Evolutionary conservation across 2,113 vertebrate species (phyloP).

Genomic region (Pseudois nayaur): DNA sequence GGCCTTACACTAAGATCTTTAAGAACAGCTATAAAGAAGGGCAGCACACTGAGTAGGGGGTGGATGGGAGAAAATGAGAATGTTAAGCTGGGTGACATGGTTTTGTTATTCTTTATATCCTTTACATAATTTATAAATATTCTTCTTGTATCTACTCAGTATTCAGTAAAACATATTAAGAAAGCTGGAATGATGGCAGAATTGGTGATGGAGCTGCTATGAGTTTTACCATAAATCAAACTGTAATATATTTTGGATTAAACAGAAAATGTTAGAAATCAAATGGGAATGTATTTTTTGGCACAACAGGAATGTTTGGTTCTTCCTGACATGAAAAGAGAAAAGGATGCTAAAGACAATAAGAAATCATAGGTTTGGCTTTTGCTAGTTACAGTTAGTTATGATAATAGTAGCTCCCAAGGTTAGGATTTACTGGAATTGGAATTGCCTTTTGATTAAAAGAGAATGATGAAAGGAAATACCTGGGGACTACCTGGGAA

Average conservation of each 20-base stretch:
- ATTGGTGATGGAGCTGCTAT: neutral
- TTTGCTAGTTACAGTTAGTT: slow-evolving; percentile 25
- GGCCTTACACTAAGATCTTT: neutral
- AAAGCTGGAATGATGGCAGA: neutral
- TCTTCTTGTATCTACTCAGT: neutral
- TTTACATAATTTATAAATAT: neutral
- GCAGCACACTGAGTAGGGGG: neutral
- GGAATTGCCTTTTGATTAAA: slow-evolving; percentile 12
- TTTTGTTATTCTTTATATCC: neutral
- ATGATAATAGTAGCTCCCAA: slow-evolving; percentile 12
- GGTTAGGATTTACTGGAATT: slow-evolving; percentile 23
- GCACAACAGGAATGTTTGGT: neutral
- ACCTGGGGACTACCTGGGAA: neutral
- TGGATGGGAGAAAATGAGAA: neutral
- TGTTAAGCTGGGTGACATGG: neutral
- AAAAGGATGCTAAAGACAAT: neutral
- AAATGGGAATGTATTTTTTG: slow-evolving; percentile 25
- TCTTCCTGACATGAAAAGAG: slow-evolving; percentile 10
- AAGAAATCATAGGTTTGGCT: neutral
- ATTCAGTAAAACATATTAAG: slow-evolving; percentile 20
- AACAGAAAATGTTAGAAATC: slow-evolving; percentile 20
- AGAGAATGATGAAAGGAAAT: slow-evolving; percentile 26
- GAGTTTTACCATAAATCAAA: neutral
- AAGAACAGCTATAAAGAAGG: neutral
- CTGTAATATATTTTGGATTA: neutral